Evolutionary conservation across 2,888 invertebrate genomes (phyloP), one percentile per base, ranked within the genome.

Genomic region (Octodonta nipae): DNA sequence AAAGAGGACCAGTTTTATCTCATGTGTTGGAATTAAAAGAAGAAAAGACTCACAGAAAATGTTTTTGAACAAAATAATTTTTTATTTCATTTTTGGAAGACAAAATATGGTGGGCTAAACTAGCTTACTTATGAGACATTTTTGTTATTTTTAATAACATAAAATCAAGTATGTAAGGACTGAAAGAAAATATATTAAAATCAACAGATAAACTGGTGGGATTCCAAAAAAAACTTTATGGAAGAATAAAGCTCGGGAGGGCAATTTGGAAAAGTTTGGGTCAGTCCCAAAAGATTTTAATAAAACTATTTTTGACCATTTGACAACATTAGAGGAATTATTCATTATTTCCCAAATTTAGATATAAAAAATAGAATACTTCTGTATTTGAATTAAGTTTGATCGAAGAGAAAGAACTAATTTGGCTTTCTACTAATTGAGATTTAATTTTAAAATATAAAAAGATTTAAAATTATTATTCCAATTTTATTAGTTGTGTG

Each of bases 181-280:
- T n/a, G 20, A 20, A 20, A 20, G 20, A 20, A 20, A 20, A 20
- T 20, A 20, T 20, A 20, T 20, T 20, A 20, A 20, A 20, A 6
- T 20, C n/a, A 20, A 20, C 20, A 20, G 20, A 20, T 20, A 20
- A 20, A 20, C n/a, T 20, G 20, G 7, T 20, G 20, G 20, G n/a
- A 20, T 20, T 20, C n/a, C 20, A 20, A 20, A 20, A 20, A 20
- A 6, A 20, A 20, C 20, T 20, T 20, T 20, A n/a, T 20, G 20
- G n/a, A 20, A 20, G n/a, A 7, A n/a, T 20, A 20, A 20, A 20
- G 20, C 20, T n/a, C 20, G n/a, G 20, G 20, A 20, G n/a, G 20
- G 20, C 20, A 20, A 20, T 20, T 20, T 20, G 20, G 20, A 20
- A 20, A 20, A 20, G 20, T 20, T n/a, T 20, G 20, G n/a, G 20